phyloP scores from a whole-genome alignment of 2,113 vertebrate genomes.

The Apus apus region DNA sequence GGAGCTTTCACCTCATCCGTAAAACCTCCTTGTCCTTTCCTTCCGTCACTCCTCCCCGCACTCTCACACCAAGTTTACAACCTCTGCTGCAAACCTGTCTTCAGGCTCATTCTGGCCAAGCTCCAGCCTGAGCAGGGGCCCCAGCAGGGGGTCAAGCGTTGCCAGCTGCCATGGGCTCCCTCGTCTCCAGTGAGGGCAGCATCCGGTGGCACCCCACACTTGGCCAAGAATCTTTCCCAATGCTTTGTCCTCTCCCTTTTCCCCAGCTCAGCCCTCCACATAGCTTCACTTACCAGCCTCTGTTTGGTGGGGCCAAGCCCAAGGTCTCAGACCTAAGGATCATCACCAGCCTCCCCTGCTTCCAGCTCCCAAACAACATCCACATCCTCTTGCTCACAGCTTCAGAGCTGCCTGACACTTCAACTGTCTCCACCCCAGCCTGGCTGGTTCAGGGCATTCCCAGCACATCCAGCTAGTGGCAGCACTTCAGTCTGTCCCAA shows the following conservation, averaged over 20 bases:
- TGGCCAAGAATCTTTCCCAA: background rate
- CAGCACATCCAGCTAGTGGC: background rate
- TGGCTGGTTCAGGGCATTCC: background rate
- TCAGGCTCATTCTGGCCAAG: background rate
- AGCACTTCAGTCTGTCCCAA: background rate
- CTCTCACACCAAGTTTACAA: background rate
- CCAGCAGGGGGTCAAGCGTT: background rate
- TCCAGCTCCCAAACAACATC: background rate
- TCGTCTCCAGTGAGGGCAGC: background rate
- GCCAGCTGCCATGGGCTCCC: rapidly evolving
- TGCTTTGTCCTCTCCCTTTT: background rate
- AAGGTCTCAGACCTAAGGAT: background rate
- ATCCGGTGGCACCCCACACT: no score
- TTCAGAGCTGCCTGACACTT: background rate
- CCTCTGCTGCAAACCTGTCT: background rate
- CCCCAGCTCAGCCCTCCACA: background rate
- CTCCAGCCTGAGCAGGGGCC: rapidly evolving
- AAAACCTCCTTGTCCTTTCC: background rate
- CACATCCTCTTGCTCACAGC: background rate
- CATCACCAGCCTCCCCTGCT: background rate
- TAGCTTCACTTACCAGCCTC: background rate
- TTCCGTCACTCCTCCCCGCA: background rate
- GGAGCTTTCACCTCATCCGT: background rate
- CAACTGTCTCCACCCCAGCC: no score
- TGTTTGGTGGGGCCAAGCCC: background rate